These are phyloP conservation scores for Habroteleia sp. DNA, from an alignment of 2,888 invertebrate species.

Conservation along the genomic window DNA sequence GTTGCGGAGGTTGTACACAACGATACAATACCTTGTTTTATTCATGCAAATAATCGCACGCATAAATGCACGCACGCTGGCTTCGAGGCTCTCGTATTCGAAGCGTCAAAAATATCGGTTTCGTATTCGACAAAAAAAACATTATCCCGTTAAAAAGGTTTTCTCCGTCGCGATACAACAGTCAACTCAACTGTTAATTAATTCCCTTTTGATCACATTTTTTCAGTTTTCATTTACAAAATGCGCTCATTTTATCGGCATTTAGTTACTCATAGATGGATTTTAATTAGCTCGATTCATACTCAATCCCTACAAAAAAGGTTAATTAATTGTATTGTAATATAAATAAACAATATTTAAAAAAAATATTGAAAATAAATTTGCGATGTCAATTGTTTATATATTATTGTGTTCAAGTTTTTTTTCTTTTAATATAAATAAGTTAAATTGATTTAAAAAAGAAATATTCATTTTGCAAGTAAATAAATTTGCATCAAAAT, in stretches of 20 bases:
- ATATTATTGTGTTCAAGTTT: too few species aligned
- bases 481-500: too few species aligned
- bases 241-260: conserved; percentile 12
- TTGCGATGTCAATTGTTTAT: too few species aligned
- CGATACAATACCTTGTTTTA: conserved; percentile 46
- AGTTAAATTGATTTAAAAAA: too few species aligned
- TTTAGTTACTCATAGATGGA: neutral
- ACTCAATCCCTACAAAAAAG: too few species aligned
- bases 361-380: too few species aligned
- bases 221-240: conserved; percentile 4
- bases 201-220: conserved; percentile 21
- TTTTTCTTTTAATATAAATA: too few species aligned
- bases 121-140: conserved; percentile 33
- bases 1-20: neutral
- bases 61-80: conserved; percentile 58
- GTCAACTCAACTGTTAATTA: conserved; percentile 10
- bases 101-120: conserved; percentile 64
- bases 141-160: conserved; percentile 23
- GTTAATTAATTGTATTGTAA: too few species aligned
- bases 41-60: conserved; percentile 61
- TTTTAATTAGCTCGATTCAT: too few species aligned
- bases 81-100: conserved; percentile 60
- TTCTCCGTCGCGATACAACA: conserved; percentile 12
- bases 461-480: too few species aligned
- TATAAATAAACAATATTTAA: too few species aligned